A percentile compares a stretch with the other conserved stretches of the same genome.
These are phyloP conservation scores for Bombus confusus DNA, from an alignment of 1,140 invertebrate species.

Conservation along the genomic window DNA sequence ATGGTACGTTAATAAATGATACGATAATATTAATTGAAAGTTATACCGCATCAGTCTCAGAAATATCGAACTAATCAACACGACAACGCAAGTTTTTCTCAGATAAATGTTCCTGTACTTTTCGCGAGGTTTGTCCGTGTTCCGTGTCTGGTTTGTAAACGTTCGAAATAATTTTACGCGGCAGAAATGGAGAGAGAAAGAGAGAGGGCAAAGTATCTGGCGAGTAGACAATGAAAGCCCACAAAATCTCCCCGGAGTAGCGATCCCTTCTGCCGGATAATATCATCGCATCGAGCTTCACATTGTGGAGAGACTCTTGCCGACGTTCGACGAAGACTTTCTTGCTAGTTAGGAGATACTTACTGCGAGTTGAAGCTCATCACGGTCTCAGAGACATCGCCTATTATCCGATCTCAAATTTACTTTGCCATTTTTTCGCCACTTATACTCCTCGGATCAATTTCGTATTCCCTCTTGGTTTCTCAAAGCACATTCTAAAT, in stretches of 20 bases:
- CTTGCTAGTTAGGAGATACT: slow-evolving; percentile 28
- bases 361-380: slow-evolving; percentile 19
- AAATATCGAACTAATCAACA: background rate
- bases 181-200: too few species aligned
- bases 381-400: slow-evolving; percentile 21
- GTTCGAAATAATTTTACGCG: slow-evolving; percentile 4
- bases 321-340: background rate
- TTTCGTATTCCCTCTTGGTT: too few species aligned
- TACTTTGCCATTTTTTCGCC: background rate
- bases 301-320: background rate
- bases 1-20: too few species aligned
- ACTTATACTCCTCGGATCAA: too few species aligned
- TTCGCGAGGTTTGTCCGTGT: background rate
- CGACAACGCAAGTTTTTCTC: too few species aligned
- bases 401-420: background rate
- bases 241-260: background rate
- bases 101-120: background rate
- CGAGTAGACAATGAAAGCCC: slow-evolving; percentile 2
- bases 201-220: background rate
- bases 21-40: too few species aligned
- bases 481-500: too few species aligned
- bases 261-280: slow-evolving; percentile 29
- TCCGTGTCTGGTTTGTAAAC: background rate
- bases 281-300: slow-evolving; percentile 13
- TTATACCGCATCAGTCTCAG: background rate